These are phyloP conservation scores for Callipepla squamata DNA, from an alignment of 2,113 vertebrate genomes.

Conservation along the genomic window DNA sequence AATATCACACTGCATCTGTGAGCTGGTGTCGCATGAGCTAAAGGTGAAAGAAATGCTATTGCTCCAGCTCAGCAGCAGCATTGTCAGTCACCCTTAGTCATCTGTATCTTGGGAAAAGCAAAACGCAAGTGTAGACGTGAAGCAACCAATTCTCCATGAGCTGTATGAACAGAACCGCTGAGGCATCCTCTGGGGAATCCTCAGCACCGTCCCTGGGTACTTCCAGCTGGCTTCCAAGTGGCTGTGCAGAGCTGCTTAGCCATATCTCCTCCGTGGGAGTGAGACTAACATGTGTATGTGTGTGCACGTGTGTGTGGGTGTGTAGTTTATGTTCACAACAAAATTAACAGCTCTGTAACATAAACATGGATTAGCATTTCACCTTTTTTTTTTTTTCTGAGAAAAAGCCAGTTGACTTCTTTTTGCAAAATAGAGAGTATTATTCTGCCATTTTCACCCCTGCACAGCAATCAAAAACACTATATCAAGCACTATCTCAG, in stretches of 20 bases:
- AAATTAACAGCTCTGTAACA: neutral
- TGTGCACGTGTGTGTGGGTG: accelerated
- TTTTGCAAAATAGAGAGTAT: neutral
- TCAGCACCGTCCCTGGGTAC: conserved; percentile 25
- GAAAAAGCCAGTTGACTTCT: neutral
- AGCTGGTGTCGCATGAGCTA: neutral
- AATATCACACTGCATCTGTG: neutral
- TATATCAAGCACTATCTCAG: neutral
- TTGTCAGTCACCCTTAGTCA: conserved; percentile 57
- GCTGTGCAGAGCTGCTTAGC: neutral
- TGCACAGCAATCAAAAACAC: accelerated
- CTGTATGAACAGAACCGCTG: conserved; percentile 44
- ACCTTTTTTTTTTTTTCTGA: neutral
- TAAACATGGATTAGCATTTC: conserved; percentile 18
- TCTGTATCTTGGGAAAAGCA: conserved; percentile 1
- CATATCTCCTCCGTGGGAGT: neutral
- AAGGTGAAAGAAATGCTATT: conserved; percentile 22
- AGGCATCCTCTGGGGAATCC: conserved; percentile 32
- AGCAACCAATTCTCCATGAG: conserved; percentile 54
- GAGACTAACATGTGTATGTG: neutral
- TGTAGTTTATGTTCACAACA: neutral
- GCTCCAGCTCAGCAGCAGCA: neutral
- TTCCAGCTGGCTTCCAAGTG: conserved; percentile 36
- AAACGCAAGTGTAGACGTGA: neutral
- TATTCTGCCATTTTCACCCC: neutral